Evolutionary conservation across 2,888 invertebrate species (phyloP), one percentile per base, ranked within the genome.

Genomic region (Stenichneumon culpator): DNA sequence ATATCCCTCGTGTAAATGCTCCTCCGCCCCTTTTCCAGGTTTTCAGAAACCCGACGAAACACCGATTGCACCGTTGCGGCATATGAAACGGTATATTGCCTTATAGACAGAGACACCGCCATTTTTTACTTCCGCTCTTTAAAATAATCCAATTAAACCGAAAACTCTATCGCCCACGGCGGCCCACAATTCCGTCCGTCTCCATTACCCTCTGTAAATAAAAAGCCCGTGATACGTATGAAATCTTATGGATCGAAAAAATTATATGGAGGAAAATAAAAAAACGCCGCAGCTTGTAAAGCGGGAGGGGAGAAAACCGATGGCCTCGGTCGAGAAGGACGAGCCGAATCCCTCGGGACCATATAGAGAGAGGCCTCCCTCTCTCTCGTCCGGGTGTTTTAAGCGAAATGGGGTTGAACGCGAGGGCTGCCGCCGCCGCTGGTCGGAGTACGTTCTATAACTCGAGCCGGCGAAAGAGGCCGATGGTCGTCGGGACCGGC

Each of bases 351-450:
- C 44, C 44, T 74, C 60, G 82, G 82, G 85, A 84, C 68, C 77
- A 68, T 77, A 63, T 32, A 63, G 28, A 32, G 57, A 63, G 28
- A 32, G 57, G 22, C 16, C 44, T 47, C 44, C 44, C 44, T 3
- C 44, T 3, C 44, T 47, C 78, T 75, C 52, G 72, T 75, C 69
- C 79, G 79, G 78, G 84, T 70, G 78, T 79, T 81, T 74, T 47
- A 69, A 80, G 84, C 87, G 87, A 87, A 88, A 87, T 88, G 84
- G 84, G 83, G 83, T 87, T 86, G 84, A 81, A 79, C 79, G 67
- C 65, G 72, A 63, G 82, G 84, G 82, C 82, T 82, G 67, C 57
- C 39, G 28, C 39, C 22, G 57, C 25, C 9, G 57, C 57, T 25
- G 70, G 14, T n/a, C 9, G 39, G 36, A 7, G 36, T 67, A 39